Evolutionary conservation across 2,797 vertebrate species (phyloP), one percentile per base, ranked within the genome.

Genomic region (Setipinna tenuifilis): DNA sequence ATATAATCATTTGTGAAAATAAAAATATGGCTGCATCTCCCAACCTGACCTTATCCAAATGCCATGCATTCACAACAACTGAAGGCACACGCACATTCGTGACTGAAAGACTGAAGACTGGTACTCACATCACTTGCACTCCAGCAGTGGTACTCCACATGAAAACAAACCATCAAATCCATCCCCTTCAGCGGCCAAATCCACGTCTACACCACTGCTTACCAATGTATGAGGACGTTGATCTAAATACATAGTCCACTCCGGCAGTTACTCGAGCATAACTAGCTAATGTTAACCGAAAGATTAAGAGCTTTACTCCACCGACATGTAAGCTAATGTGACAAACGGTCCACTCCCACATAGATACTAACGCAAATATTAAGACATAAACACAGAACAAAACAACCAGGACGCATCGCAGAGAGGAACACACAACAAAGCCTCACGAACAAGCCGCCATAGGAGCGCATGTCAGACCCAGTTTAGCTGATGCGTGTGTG

Each of bases 401-500:
- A 59, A 14, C 25, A 87, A 35, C 21, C 68, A 41, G 85, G 85
- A 87, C 23, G 62, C 61, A 86, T 31, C 31, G 31, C 65, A 10
- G 62, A 82, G 82, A 85, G 2, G 21, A 87, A 83, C 81, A 31
- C 54, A 46, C 81, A 31, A 82, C 81, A 82, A 82, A 87, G 59
- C 62, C 68, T 19, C 28, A 35, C 28, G 16, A 75, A 16, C 28
- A 1, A 35, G 68, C 12, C 68, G 71, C 6, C 86, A 84, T 65
- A 83, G 61, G 65, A 50, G 85, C 86, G 87, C 87, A 90, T 61
- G 58, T 90, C 84, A 93, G 93, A 93, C 94, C 93, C 86, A 93
- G 87, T 95, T 94, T 88, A 89, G 90, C 87, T 83, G 82, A 90
- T 71, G 85, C 89, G 71, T 78, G 71, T 78, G 68, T 68, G 62